Evolutionary conservation across 2,888 invertebrate species (phyloP).

Genomic region (Tineola bisselliella): DNA sequence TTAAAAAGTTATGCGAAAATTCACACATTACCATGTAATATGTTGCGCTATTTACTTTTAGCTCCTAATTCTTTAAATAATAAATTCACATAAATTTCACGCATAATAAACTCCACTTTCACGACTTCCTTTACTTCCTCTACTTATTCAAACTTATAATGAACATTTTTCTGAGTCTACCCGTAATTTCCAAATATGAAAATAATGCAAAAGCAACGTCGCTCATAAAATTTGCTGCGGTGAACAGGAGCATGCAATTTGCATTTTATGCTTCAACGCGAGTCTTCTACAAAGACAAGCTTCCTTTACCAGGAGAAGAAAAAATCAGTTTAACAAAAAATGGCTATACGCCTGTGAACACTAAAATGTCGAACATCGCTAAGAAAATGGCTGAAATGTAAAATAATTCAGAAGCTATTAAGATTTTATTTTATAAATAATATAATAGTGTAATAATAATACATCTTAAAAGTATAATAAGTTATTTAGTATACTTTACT

Average conservation of each 20-base stretch:
- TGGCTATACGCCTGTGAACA: not conserved
- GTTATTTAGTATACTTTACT: no score
- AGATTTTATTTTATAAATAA: no score
- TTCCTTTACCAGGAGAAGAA: not conserved
- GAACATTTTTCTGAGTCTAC: not conserved
- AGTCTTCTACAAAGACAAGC: constrained; percentile 29
- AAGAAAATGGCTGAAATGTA: not conserved
- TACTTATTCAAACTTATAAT: not conserved
- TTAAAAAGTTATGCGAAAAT: not conserved
- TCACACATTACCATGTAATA: not conserved
- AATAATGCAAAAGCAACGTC: constrained; percentile 30
- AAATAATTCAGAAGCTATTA: not conserved
- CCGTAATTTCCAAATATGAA: constrained; percentile 30
- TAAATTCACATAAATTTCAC: not conserved
- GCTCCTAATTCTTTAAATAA: not conserved
- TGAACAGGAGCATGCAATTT: constrained; percentile 35
- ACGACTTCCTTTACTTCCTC: not conserved
- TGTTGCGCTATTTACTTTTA: not conserved
- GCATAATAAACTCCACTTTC: not conserved
- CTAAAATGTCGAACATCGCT: constrained; percentile 4
- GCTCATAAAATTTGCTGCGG: constrained; percentile 32
- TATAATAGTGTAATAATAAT: no score
- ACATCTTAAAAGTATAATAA: no score
- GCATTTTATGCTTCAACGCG: constrained; percentile 39
- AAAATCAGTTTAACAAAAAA: constrained; percentile 9